Percentiles rank a stretch among this genome's conserved stretches.
Evolutionary conservation across 92 coral and sea anemone genomes (phyloP).

Genomic region (Epizoanthus stellaris): DNA sequence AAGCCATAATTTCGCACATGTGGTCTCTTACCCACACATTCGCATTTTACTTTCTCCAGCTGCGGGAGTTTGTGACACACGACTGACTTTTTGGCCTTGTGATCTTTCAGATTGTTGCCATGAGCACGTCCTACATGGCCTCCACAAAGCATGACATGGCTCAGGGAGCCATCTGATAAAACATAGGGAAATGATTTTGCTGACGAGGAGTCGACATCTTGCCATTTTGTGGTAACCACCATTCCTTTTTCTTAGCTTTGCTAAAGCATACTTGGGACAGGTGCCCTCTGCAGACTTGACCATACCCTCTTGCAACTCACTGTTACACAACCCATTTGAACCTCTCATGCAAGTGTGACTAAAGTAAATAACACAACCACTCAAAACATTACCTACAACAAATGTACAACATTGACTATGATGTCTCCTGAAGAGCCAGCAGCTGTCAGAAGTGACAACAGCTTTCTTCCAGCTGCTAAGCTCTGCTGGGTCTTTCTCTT

Average conservation of each 20-base stretch:
- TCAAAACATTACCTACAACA: slow-evolving; percentile 24
- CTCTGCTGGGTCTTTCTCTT: background rate
- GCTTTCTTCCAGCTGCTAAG: slow-evolving; percentile 44
- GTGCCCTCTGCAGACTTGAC: slow-evolving; percentile 41
- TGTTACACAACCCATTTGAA: background rate
- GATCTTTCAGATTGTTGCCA: slow-evolving; percentile 25
- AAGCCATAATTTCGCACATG: background rate
- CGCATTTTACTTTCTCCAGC: background rate
- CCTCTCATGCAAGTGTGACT: slow-evolving; percentile 21
- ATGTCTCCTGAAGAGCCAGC: slow-evolving; percentile 35
- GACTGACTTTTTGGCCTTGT: background rate
- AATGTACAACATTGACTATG: slow-evolving; percentile 40
- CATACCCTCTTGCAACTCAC: background rate
- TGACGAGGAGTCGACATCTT: slow-evolving; percentile 45
- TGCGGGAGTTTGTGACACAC: background rate
- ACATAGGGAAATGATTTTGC: slow-evolving; percentile 16
- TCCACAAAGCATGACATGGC: slow-evolving; percentile 24
- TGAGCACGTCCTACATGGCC: slow-evolving; percentile 38
- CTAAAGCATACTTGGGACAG: slow-evolving; percentile 9
- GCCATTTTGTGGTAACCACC: slow-evolving; percentile 34
- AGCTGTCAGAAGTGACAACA: slow-evolving; percentile 36
- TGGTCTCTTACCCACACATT: slow-evolving; percentile 1
- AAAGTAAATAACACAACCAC: background rate
- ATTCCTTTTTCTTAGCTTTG: slow-evolving; percentile 33
- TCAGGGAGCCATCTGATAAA: slow-evolving; percentile 23